Base-by-base conservation (phyloP, 2,113 vertebrate species). In the Brachypteracias leptosomus region DNA sequence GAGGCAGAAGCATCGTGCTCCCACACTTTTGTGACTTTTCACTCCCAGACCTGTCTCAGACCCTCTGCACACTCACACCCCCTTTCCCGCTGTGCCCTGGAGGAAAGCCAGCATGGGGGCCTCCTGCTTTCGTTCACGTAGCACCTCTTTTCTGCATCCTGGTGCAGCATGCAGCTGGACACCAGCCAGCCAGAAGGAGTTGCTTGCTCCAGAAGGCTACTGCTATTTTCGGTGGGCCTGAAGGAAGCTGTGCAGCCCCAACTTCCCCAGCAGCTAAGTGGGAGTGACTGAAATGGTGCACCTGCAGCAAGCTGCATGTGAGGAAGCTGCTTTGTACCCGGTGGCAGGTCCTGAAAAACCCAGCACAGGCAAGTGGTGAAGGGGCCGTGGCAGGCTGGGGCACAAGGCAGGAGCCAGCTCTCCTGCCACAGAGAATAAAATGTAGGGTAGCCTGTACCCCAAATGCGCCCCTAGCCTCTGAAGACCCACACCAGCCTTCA, bases 281-380 rank as follows among this genome's bases (percentile, higher is more conserved):
- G 25, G 63, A 38, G 38, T 35, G 58, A 76, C n/a, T 0, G 2
- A 58, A 73, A 36, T 0, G 5, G 25, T 14, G 28, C 26, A 49
- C 42, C 71, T 73, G 36, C 0, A 2, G 16, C 21, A 33, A 49
- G 47, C 28, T 59, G n/a, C n/a, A 11, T 0, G 3, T 0, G 0
- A 2, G 6, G 57, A 35, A 74, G 19, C 28, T 58, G 70, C 51
- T 70, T 36, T 12, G 36, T 36, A 35, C 38, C 51, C 2, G 2
- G 29, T 2, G 1, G 26, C 46, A 33, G 8, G 29, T 40, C 52
- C 61, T 38, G 38, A 16, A 71, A 81, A 63, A 0, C 35, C 35
- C 57, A 8, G 22, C 42, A 3, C 18, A 33, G 61, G 46, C 4
- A 5, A 79, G 40, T 0, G 4, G 36, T 16, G 13, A 57, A 71